Conservation (phyloP, 2,797 vertebrate species). For the Hypotaenidia okinawae region DNA sequence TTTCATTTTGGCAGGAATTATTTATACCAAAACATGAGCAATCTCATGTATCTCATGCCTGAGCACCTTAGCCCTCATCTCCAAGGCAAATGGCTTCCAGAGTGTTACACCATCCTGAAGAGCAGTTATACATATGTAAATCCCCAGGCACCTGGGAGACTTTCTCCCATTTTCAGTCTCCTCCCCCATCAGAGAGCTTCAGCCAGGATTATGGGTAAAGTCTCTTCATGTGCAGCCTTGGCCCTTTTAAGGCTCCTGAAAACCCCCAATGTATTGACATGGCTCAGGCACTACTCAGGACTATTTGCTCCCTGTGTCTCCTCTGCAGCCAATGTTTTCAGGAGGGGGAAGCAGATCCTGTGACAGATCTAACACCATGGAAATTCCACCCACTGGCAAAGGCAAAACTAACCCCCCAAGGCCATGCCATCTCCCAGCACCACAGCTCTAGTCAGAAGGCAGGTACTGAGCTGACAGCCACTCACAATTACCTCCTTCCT, state of each 20-base stretch:
- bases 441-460: background rate
- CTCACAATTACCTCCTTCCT: background rate
- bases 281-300: conserved; percentile 17
- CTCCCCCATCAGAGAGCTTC: background rate
- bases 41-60: background rate
- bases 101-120: background rate
- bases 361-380: background rate
- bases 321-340: conserved; percentile 22
- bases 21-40: background rate
- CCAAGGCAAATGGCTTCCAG: background rate
- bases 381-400: background rate
- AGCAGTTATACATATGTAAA: conserved; percentile 3
- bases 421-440: background rate
- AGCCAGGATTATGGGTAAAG: background rate
- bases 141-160: background rate
- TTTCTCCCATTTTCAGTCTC: background rate
- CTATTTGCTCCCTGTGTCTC: conserved; percentile 42
- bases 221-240: conserved; percentile 16
- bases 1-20: conserved; percentile 15
- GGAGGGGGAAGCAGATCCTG: background rate
- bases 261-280: conserved; percentile 47
- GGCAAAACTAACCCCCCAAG: background rate
- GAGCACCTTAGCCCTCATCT: background rate
- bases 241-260: conserved; percentile 38
- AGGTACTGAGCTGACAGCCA: background rate